Evolutionary conservation across 2,888 invertebrate genomes (phyloP).

Genomic region (Microchrysa polita): DNA sequence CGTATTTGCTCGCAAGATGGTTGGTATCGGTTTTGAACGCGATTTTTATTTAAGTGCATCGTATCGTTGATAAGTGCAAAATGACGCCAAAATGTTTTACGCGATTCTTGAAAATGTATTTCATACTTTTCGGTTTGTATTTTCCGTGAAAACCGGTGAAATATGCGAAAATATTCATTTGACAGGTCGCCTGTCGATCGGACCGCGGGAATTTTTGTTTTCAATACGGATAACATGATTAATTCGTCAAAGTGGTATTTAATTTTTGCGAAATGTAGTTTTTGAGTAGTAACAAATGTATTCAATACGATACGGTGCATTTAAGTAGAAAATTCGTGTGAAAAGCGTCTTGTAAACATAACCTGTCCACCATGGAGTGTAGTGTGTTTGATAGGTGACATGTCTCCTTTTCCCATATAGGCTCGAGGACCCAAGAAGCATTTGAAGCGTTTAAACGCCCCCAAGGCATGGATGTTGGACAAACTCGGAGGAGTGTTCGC

Average conservation of each 20-base stretch:
- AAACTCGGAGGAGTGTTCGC: slow-evolving; percentile 98
- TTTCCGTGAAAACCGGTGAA: neutral
- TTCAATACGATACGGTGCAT: slow-evolving; percentile 9
- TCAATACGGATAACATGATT: slow-evolving; percentile 9
- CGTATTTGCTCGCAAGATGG: slow-evolving; percentile 64
- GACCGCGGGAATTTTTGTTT: neutral
- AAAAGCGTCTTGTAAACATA: slow-evolving; percentile 5
- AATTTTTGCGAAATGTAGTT: neutral
- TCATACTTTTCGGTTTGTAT: neutral
- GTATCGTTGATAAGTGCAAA: neutral
- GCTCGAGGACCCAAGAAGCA: slow-evolving; percentile 99
- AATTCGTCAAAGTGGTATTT: neutral
- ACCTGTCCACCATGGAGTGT: neutral
- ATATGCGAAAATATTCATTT: neutral
- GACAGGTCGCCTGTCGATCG: neutral
- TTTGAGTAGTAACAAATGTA: neutral
- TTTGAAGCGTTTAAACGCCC: slow-evolving; percentile 98
- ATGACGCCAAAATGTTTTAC: neutral
- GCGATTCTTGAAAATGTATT: neutral
- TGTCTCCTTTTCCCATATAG: slow-evolving; percentile 68
- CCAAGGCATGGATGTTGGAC: slow-evolving; percentile 99
- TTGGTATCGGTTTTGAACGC: slow-evolving; percentile 56
- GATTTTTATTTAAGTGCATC: slow-evolving; percentile 38
- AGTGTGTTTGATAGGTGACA: neutral
- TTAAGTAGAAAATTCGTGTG: slow-evolving; percentile 2